Base-by-base conservation (phyloP, 1,140 invertebrate species). In the Ooceraea biroi region DNA sequence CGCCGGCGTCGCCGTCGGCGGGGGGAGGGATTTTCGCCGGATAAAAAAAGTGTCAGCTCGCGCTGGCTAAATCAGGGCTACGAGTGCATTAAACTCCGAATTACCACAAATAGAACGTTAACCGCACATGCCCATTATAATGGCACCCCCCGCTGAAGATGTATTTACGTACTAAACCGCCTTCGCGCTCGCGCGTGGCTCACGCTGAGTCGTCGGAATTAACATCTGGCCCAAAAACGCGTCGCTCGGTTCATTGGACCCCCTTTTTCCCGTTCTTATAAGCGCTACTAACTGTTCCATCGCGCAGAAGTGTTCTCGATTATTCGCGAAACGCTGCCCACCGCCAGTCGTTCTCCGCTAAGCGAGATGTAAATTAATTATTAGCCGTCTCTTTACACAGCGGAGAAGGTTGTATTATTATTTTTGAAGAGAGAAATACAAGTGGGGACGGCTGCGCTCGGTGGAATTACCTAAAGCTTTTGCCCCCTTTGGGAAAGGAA, bases 101-200 rank as follows among this genome's bases (percentile, higher is more conserved):
- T 94, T 92, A 94, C 94, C 92, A 93, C 93, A 94, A 94, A 94
- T 94, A 94, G 93, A 94, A 94, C 93, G 91, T 94, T 92, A 93
- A 93, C 91, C 93, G 90, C 92, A 92, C 92, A 92, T 91, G 92
- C 90, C 93, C 91, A 94, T 94, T 94, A 94, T 94, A 94, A 94
- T 94, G 92, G 92, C 89, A 89, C 93, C 92, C 93, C 93, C 93
- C 89, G 91, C 91, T 92, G 93, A 90, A 93, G 91, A 94, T 90
- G 92, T 93, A 94, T 94, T 94, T 94, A 93, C 91, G 94, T 93
- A 92, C 91, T 90, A 84, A 93, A 93, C 90, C 90, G 90, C 90
- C 92, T n/a, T n/a, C n/a, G n/a, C n/a, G n/a, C n/a, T 92, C 92
- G 22, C 27, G n/a, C 90, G 90, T 86, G 91, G 89, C 93, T 94